Evolutionary conservation across 1,140 invertebrate genomes (phyloP).

Genomic region (Bactericera cockerelli): DNA sequence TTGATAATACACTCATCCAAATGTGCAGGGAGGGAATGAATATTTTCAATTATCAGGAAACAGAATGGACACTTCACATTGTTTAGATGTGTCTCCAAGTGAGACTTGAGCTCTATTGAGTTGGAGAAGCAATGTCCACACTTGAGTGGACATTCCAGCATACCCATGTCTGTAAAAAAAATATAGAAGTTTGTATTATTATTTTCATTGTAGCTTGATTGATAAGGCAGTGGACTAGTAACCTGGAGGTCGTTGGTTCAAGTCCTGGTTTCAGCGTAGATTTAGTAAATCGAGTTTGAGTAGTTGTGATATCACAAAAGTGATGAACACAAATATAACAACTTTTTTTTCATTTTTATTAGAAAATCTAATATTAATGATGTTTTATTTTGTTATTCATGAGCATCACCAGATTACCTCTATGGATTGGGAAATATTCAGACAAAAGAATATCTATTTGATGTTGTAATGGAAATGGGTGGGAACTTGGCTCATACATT

Average conservation of each 20-base stretch:
- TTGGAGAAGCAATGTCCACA: neutral
- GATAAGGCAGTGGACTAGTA: too few relatives aligned
- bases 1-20: neutral
- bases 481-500: too few relatives aligned
- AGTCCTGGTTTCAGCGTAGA: too few relatives aligned
- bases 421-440: neutral
- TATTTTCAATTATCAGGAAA: neutral
- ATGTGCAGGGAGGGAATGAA: neutral
- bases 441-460: neutral
- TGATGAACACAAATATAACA: too few relatives aligned
- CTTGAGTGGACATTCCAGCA: neutral
- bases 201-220: neutral
- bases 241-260: too few relatives aligned
- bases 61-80: conserved; percentile 1
- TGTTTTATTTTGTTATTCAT: neutral
- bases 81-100: neutral
- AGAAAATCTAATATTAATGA: neutral
- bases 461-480: neutral
- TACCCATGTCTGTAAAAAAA: neutral
- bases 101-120: neutral
- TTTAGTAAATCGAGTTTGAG: too few relatives aligned
- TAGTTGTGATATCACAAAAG: too few relatives aligned
- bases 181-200: neutral
- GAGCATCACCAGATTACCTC: neutral
- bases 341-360: neutral